A percentile compares a stretch with the other conserved stretches of the same genome.
Conservation (phyloP, 2,797 vertebrate genomes). For the Enteromius anoplus region DNA sequence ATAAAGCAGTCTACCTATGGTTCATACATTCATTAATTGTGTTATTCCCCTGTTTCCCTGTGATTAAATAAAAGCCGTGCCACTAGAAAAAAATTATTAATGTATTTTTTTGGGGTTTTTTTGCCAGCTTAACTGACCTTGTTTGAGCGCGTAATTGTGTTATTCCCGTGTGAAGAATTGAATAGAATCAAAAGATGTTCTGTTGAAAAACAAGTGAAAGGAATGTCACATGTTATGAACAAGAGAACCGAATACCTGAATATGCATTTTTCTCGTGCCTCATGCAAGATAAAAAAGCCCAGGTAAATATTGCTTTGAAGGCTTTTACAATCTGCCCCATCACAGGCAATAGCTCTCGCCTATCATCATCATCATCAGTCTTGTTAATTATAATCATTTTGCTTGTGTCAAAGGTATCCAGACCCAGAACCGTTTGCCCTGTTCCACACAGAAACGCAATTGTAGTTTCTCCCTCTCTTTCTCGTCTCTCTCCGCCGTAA, state of each 20-base stretch:
- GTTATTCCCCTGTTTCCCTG: background rate
- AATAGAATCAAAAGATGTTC: constrained; percentile 3
- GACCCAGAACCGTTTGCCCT: constrained; percentile 40
- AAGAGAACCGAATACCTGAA: constrained; percentile 14
- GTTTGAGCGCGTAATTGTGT: background rate
- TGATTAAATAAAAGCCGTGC: background rate
- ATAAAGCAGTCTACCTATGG: background rate
- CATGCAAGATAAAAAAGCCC: constrained; percentile 21
- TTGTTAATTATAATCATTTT: constrained; percentile 48
- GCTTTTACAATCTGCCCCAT: constrained; percentile 30
- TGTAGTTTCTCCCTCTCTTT: constrained; percentile 34
- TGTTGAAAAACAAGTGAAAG: constrained; percentile 14
- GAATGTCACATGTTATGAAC: background rate
- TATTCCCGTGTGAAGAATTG: constrained; percentile 20
- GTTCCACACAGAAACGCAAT: constrained; percentile 45
- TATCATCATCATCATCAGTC: constrained; percentile 51
- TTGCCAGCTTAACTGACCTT: background rate
- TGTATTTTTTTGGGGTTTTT: background rate
- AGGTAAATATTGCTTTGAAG: constrained; percentile 33
- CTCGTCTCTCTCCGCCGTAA: constrained; percentile 24
- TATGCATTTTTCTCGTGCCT: constrained; percentile 32
- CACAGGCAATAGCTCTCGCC: constrained; percentile 39
- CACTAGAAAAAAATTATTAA: background rate
- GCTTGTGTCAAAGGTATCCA: constrained; percentile 52
- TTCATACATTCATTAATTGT: background rate